Conservation (phyloP, 2,113 vertebrate species). For the Irena cyanogastra region DNA sequence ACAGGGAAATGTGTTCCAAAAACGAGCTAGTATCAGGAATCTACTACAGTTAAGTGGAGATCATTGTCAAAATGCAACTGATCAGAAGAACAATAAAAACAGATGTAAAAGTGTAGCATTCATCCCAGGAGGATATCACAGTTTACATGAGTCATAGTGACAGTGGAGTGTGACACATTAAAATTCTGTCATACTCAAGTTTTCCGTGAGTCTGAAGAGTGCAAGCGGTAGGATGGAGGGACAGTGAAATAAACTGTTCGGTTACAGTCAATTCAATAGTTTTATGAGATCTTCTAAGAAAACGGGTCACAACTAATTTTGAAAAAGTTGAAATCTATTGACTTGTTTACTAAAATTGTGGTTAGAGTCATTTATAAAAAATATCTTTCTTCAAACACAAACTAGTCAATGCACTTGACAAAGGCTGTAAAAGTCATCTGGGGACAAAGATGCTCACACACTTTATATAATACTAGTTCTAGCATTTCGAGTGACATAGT, state of each 20-base stretch:
- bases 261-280: not conserved
- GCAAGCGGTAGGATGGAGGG: not conserved
- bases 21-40: not conserved
- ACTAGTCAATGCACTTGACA: not conserved
- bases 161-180: not conserved
- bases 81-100: not conserved
- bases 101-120: not conserved
- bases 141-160: not conserved
- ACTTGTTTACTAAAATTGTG: not conserved
- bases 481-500: not conserved
- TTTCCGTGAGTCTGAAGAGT: not conserved
- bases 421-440: not conserved
- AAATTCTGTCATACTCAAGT: not conserved
- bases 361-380: not conserved
- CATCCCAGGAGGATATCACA: not conserved
- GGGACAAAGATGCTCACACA: not conserved
- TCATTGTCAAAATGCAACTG: not conserved
- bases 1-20: not conserved
- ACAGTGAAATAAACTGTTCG: not conserved
- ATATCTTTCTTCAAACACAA: not conserved
- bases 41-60: not conserved
- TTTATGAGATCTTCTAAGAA: not conserved
- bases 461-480: not conserved
- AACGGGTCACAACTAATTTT: not conserved
- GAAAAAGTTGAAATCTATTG: not conserved